Base-by-base conservation (phyloP, 92 coral and sea anemone species). In the Heliopora coerulea region DNA sequence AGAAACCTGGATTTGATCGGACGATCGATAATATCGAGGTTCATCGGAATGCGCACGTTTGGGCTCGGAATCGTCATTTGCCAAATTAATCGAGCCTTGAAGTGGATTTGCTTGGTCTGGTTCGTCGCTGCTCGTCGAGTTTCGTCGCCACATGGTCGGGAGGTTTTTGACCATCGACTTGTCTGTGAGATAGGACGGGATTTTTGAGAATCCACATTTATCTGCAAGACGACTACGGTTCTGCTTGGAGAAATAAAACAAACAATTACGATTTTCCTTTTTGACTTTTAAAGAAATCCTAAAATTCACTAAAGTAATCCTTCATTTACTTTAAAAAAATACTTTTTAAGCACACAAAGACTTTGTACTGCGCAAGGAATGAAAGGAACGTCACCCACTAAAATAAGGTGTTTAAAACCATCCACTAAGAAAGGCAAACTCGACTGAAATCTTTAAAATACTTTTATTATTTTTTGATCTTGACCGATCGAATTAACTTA, bases 151-250 rank as follows among this genome's bases (percentile, higher is more conserved):
- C 77, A 70, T 70, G 6, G 77, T 70, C 77, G 77, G 77, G 32
- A 70, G 54, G 37, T 63, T 63, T 52, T 70, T 63, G 62, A 50
- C 77, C 77, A 70, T 70, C 33, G 77, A 70, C 7, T 52, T 70
- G 32, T 70, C 77, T 17, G 75, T 14, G 49, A 70, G 74, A 52
- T 67, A 67, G 1, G 74, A 52, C 25, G 77, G 44, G 17, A 70
- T 32, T 70, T 70, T 70, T 32, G 96, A 85, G 52, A 95, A 72
- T 4, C 95, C 89, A 72, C 99, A 95, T 62, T 95, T 95, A 68
- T 91, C 89, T 5, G 99, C 99, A 20, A 95, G 75, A 17, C 99
- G 82, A 56, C 96, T 96, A 35, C 99, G 99, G 78, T 95, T 95
- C 99, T 95, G 87, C 66, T 67, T 37, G 46, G 78, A 72, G 37